Evolutionary conservation across 1,140 invertebrate genomes (phyloP).

Genomic region (Theocolax elegans): DNA sequence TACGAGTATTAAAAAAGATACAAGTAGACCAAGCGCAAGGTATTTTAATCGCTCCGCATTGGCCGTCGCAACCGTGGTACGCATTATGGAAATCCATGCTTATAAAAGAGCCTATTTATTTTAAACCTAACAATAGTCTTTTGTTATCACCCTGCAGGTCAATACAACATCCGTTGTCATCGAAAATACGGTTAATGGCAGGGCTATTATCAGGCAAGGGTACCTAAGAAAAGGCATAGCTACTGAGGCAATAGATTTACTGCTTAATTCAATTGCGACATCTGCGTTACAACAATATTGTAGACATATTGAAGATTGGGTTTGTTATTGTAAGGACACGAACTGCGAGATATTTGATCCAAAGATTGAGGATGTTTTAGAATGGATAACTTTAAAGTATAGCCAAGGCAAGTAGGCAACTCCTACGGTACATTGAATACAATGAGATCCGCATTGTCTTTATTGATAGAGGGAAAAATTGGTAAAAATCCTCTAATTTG

Average conservation of each 20-base stretch:
- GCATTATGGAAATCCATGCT: conserved; percentile 41
- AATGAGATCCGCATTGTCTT: too few relatives aligned
- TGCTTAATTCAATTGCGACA: not conserved
- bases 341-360: not conserved
- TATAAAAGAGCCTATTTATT: conserved; percentile 7
- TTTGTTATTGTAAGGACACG: not conserved
- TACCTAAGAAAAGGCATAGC: not conserved
- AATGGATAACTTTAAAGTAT: too few relatives aligned
- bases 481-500: too few relatives aligned
- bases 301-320: not conserved
- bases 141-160: conserved; percentile 42
- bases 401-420: too few relatives aligned
- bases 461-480: too few relatives aligned
- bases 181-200: conserved; percentile 33
- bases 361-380: not conserved
- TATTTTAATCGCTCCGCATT: conserved; percentile 52
- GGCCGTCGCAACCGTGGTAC: conserved; percentile 52
- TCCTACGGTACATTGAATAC: too few relatives aligned
- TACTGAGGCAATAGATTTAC: not conserved
- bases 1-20: conserved; percentile 29
- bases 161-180: conserved; percentile 25
- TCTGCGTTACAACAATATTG: not conserved
- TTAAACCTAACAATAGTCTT: conserved; percentile 33
- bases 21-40: conserved; percentile 37
- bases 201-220: not conserved